Base-by-base conservation (phyloP, 1,140 invertebrate species). In the Copidosoma floridanum region DNA sequence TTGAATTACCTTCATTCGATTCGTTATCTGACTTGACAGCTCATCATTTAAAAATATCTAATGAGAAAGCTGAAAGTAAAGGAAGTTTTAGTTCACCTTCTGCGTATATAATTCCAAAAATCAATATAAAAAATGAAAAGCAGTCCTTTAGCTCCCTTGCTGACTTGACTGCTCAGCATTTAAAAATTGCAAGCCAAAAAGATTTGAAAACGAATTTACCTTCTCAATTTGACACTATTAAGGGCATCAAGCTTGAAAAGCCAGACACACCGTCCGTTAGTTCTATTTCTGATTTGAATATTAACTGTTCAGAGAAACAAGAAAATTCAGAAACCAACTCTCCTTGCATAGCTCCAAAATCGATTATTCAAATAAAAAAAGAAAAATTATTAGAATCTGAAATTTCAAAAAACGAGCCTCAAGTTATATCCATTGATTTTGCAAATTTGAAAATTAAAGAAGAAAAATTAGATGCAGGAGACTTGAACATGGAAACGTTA, bases 111-210 rank as follows among this genome's bases (percentile, higher is more conserved):
- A 56, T 57, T 20, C 54, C 52, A 18, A 66, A 43, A 29, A 54
- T 43, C 7, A 10, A 12, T 11, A 48, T 48, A 18, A 61, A 69
- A 54, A 57, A 50, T 51, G 23, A 14, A n/a, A 24, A 63, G 16
- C 48, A 46, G 38, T 54, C 35, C 0, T 2, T 54, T 12, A 41
- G 64, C 47, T 60, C 41, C n/a, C 53, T 68, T 12, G 21, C 26
- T 24, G 71, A 72, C 32, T 61, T 79, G 48, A 76, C 77, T 12
- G 66, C 71, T 5, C 67, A 74, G 62, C 73, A 77, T 69, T 69
- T 76, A 18, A 46, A 75, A 66, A 74, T 68, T 44, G 69, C 73
- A 3, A 61, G 12, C 29, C 29, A 12, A 0, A 32, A n/a, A n/a
- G n/a, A n/a, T n/a, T 32, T 32, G 12, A 32, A 32, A 32, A 32